Evolutionary conservation across 2,797 vertebrate genomes (phyloP).

Genomic region (Onychomys torridus): DNA sequence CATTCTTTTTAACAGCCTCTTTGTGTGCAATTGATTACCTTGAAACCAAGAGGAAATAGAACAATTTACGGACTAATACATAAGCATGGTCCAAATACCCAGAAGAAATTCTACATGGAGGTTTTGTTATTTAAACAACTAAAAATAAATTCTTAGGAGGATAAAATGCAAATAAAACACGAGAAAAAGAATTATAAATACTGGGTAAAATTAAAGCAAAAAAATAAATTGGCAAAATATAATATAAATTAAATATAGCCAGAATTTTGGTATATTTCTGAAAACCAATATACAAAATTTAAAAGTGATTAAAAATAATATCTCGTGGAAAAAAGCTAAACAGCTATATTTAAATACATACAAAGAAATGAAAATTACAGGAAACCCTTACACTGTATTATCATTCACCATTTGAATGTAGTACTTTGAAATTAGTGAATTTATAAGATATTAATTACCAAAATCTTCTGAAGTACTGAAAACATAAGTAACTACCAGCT

Average conservation of each 20-base stretch:
- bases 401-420: background rate
- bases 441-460: background rate
- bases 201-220: background rate
- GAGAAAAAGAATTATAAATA: slow-evolving; percentile 27
- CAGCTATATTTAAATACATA: background rate
- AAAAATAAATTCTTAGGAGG: background rate
- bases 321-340: background rate
- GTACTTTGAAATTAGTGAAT: background rate
- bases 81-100: background rate
- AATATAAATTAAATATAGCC: background rate
- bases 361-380: background rate
- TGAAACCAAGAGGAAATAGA: slow-evolving; percentile 25
- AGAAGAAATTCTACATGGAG: background rate
- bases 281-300: background rate
- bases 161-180: background rate
- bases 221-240: background rate
- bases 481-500: background rate
- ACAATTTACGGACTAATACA: background rate
- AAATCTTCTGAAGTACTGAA: background rate
- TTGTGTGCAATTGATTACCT: background rate
- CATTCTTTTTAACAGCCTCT: background rate
- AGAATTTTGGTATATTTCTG: background rate
- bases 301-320: background rate
- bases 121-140: slow-evolving; percentile 43
- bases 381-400: background rate